A percentile compares a stretch with the other conserved stretches of the same genome.
These are phyloP conservation scores for Melolontha melolontha DNA, from an alignment of 2,888 invertebrate genomes.

Conservation along the genomic window DNA sequence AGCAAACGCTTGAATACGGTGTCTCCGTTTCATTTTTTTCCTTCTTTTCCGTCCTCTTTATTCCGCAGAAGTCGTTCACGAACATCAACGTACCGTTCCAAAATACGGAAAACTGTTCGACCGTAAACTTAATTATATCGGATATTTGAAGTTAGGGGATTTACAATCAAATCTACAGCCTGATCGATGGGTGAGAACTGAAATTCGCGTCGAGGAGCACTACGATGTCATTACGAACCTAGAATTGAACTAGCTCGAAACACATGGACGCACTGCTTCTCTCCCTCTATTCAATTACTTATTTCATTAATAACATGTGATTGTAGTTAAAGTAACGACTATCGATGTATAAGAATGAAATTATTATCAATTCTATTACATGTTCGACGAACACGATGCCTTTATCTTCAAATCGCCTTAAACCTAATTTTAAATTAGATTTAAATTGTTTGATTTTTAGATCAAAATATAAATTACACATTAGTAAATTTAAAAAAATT, in stretches of 20 bases:
- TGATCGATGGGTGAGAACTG: slow-evolving; percentile 56
- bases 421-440: too few relatives aligned
- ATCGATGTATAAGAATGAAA: neutral
- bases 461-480: too few relatives aligned
- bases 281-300: slow-evolving; percentile 43
- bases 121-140: slow-evolving; percentile 64
- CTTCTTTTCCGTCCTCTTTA: slow-evolving; percentile 36
- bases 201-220: slow-evolving; percentile 17
- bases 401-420: too few relatives aligned
- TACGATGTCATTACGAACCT: slow-evolving; percentile 32
- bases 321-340: slow-evolving; percentile 9
- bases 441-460: too few relatives aligned
- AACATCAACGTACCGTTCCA: slow-evolving; percentile 30
- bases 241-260: slow-evolving; percentile 28
- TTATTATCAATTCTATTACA: too few relatives aligned
- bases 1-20: slow-evolving; percentile 35
- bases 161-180: slow-evolving; percentile 61
- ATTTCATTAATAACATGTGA: slow-evolving; percentile 42
- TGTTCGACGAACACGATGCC: neutral
- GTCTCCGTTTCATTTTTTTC: slow-evolving; percentile 13
- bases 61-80: slow-evolving; percentile 1
- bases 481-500: too few relatives aligned
- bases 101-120: slow-evolving; percentile 57
- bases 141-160: slow-evolving; percentile 59
- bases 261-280: slow-evolving; percentile 22